Evolutionary conservation across 2,888 invertebrate genomes (phyloP).

Genomic region (Sesia bembeciformis): DNA sequence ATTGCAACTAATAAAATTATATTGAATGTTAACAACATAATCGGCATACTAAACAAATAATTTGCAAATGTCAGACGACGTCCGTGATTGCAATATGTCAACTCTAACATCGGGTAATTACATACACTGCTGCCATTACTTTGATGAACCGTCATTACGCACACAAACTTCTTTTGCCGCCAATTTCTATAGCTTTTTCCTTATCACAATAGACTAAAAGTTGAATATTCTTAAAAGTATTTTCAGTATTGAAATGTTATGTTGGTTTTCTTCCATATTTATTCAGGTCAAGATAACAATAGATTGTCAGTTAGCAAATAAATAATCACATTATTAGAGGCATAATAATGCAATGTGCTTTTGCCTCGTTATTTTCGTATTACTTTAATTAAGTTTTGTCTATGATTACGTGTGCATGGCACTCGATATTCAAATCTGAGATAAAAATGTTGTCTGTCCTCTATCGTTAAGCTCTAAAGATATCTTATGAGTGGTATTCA

Average conservation of each 20-base stretch:
- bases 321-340: neutral
- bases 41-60: neutral
- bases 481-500: no score
- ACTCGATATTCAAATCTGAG: no score
- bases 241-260: neutral
- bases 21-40: no score
- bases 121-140: slow-evolving; percentile 4
- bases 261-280: neutral
- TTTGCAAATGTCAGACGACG: neutral
- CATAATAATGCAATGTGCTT: neutral
- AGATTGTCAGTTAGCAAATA: neutral
- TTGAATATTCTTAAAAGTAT: neutral
- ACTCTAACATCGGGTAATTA: slow-evolving; percentile 3
- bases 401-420: neutral
- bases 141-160: slow-evolving; percentile 3
- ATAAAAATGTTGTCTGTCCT: no score
- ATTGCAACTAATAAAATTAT: no score
- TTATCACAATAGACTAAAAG: no score
- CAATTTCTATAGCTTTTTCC: no score
- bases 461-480: no score
- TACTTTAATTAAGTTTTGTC: neutral
- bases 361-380: neutral
- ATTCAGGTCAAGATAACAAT: neutral
- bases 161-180: neutral
- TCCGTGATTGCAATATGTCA: slow-evolving; percentile 4